Base-by-base conservation (phyloP, 2,888 invertebrate species). In the Ochropleura plecta region DNA sequence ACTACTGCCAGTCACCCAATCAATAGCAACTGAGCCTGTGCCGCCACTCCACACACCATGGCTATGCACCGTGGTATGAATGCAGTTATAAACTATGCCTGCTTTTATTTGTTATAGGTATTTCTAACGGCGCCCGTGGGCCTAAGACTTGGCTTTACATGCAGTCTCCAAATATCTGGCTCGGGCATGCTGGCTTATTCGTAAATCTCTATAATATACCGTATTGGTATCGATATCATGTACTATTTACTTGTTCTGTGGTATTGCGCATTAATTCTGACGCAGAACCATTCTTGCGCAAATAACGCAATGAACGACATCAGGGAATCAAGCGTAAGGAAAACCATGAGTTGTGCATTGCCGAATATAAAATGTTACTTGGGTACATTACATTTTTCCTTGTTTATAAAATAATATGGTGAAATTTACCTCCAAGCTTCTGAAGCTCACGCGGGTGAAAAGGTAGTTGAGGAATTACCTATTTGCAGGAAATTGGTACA, bases 271-370 rank as follows among this genome's bases (percentile, higher is more conserved):
- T 30, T 30, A 14, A 55, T 46, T 70, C 44, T 70, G 57, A 53
- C 48, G 53, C 70, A 63, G 42, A 60, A 57, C 30, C 46, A 16
- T 76, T 67, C 70, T 68, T 60, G 44, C 59, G 44, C n/a, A 67
- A 66, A 42, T 53, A 69, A 49, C 30, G n/a, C 20, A 46, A 60
- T 40, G 14, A 30, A 74, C 51, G 67, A 64, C 46, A 62, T 51
- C 20, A 65, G 30, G 64, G 53, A 81, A 67, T 76, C 51, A 66
- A 42, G 44, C 30, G 49, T 44, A 69, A 57, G 69, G 75, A 80
- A 70, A 76, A 59, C 49, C 14, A 60, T 48, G 40, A 18, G 30
- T 48, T 42, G 20, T 48, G 44, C 30, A 62, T 40, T 46, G 30
- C 49, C 16, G 60, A 77, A 48, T 69, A 60, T 69, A 60, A 5